Base-by-base conservation (phyloP, 2,797 vertebrate genomes). In the Saxicola maurus region DNA sequence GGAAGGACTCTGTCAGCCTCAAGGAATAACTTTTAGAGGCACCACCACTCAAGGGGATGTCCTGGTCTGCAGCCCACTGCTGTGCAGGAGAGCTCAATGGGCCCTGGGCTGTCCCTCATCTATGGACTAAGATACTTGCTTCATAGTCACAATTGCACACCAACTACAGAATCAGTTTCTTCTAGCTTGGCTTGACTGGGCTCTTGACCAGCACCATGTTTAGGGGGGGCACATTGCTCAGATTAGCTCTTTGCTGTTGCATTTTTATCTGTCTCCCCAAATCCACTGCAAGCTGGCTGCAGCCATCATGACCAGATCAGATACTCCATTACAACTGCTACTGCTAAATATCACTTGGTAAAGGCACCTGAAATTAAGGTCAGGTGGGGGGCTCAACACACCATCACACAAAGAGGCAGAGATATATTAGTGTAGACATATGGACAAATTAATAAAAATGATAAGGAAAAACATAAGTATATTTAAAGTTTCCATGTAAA, bases 291-390 rank as follows among this genome's bases (percentile, higher is more conserved):
- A 10, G 7, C 1, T 51, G 13, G 3, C 45, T 78, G 37, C 31
- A 57, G 37, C 24, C 15, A 25, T 33, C 6, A 10, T 7, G 51
- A 28, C 31, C 18, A 35, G 56, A 76, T 2, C 21, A 68, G 48
- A 48, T 27, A 28, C 4, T 27, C 11, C 17, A 28, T 38, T n/a
- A 8, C 0, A 0, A 20, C 23, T 64, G 16, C 19, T 37, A 30
- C 19, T 31, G 35, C 23, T 30, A 17, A 49, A 37, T 43, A 43
- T 38, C 16, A 14, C 17, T 28, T 21, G 19, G 19, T 13, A 51
- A 37, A 85, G 28, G 28, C 17, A 31, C 0, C 0, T n/a, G 65
- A 51, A 45, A 64, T 45, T 45, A 51, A 78, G 52, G 11, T 43
- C 45, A 65, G 51, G 13, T 1, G 38, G 6, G 38, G 35, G 28